Base-by-base conservation (phyloP, 2,888 invertebrate genomes). In the Dryobota labecula region DNA sequence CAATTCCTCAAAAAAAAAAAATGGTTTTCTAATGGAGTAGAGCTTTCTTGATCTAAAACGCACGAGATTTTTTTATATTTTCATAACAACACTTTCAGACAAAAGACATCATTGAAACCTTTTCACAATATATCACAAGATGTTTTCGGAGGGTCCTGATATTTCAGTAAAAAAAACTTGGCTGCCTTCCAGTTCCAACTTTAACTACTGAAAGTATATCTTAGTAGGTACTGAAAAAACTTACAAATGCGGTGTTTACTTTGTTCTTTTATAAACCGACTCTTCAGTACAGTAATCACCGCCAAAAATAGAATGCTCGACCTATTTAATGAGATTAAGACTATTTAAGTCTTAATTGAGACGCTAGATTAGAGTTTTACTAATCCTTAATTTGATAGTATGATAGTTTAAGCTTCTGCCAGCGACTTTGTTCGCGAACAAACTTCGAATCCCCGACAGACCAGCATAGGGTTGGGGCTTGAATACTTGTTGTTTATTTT, bases 361-460 rank as follows among this genome's bases (percentile, higher is more conserved):
- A 61, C 30, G 30, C 41, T 36, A 56, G 47, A 70, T 74, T 70
- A 70, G 43, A 38, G 30, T 61, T 76, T 47, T 43, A 9, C 2
- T 79, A 76, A 80, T 82, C 80, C 78, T 85, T 84, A 78, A 73
- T 78, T 71, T 78, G 79, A 76, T 83, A 77, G 30, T 54, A 38
- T 78, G 79, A 76, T 83, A 77, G 30, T 54, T 33, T 45, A 45
- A 60, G 76, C 24, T 58, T 51, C 41, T 63, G 53, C 49, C 30
- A 30, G 41, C 47, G 53, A 74, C n/a, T 75, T 75, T 36, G 30
- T 49, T 38, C 36, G 20, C 56, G 67, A 73, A 73, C 24, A 74
- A 43, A 67, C 36, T 67, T 45, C 27, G 15, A 66, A 38, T 66
- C 57, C 41, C 4, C 36, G n/a, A 60, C 24, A 36, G 41, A 41